Evolutionary conservation across 1,140 invertebrate species (phyloP).

Genomic region (Drosophila pseudoobscura): DNA sequence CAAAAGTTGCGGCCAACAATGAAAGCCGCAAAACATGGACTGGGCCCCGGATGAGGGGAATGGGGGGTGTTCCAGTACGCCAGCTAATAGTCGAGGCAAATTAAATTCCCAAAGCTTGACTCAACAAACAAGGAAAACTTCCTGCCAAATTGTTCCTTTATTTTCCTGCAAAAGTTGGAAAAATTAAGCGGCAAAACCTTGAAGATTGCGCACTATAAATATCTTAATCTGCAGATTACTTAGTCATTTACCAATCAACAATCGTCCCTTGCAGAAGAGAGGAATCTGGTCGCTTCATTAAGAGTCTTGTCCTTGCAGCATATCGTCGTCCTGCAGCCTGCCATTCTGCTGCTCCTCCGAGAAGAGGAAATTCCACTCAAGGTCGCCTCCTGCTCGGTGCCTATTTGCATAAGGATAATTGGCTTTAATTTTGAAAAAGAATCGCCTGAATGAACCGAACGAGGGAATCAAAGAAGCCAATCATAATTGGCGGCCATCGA

Average conservation of each 20-base stretch:
- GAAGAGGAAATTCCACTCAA: conserved; percentile 10
- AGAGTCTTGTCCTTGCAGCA: no score
- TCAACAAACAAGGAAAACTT: conserved; percentile 31
- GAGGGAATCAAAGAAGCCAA: conserved; percentile 37
- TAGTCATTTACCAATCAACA: no score
- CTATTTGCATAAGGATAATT: conserved; percentile 69
- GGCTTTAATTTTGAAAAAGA: conserved; percentile 69
- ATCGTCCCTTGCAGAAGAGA: no score
- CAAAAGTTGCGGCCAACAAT: conserved; percentile 50
- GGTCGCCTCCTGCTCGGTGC: conserved; percentile 30
- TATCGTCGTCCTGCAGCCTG: no score
- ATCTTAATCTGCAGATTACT: no score
- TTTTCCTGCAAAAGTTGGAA: neutral
- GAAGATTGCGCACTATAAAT: no score
- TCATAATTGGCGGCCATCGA: conserved; percentile 61
- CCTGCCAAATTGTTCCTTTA: neutral
- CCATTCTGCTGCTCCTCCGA: no score
- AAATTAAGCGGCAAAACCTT: neutral
- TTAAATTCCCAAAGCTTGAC: conserved; percentile 59
- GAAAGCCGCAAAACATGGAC: conserved; percentile 57
- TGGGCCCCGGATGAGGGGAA: conserved; percentile 1
- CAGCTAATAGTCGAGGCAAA: conserved; percentile 56
- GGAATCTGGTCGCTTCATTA: no score
- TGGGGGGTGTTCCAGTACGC: conserved; percentile 6
- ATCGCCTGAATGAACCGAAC: conserved; percentile 30